Evolutionary conservation across 2,888 invertebrate species (phyloP).

Genomic region (Volucella inanis): DNA sequence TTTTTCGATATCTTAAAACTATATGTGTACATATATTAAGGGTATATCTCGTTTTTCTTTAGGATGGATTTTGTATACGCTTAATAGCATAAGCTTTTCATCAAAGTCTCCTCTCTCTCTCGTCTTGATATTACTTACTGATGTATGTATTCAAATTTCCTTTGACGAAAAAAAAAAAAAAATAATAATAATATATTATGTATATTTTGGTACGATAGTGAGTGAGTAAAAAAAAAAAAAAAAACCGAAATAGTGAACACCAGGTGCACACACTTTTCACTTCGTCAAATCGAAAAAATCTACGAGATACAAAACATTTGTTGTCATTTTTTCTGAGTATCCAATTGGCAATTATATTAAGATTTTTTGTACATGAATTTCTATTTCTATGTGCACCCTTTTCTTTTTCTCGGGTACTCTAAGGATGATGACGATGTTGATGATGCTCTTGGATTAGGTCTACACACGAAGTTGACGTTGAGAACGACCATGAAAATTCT

Average conservation of each 20-base stretch:
- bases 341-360: conserved; percentile 14
- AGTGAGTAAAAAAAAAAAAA: conserved; percentile 10
- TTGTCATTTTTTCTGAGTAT: conserved; percentile 41
- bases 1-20: conserved; percentile 34
- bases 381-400: conserved; percentile 26
- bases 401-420: conserved; percentile 8
- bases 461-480: conserved; percentile 16
- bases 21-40: conserved; percentile 38
- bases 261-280: conserved; percentile 63
- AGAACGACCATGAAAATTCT: conserved; percentile 55
- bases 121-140: conserved; percentile 52
- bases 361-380: conserved; percentile 6
- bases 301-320: conserved; percentile 47
- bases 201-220: conserved; percentile 45
- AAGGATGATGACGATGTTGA: conserved; percentile 45
- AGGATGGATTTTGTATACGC: conserved; percentile 69
- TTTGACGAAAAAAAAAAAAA: conserved; percentile 32
- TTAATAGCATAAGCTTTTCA: conserved; percentile 69
- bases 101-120: conserved; percentile 58
- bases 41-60: conserved; percentile 68
- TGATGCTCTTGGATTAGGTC: conserved; percentile 31
- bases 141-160: conserved; percentile 64
- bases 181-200: background rate
- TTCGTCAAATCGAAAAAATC: conserved; percentile 25
- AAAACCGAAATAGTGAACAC: conserved; percentile 39